Conservation (phyloP, 2,888 invertebrate species). For the Nomada fucata region DNA sequence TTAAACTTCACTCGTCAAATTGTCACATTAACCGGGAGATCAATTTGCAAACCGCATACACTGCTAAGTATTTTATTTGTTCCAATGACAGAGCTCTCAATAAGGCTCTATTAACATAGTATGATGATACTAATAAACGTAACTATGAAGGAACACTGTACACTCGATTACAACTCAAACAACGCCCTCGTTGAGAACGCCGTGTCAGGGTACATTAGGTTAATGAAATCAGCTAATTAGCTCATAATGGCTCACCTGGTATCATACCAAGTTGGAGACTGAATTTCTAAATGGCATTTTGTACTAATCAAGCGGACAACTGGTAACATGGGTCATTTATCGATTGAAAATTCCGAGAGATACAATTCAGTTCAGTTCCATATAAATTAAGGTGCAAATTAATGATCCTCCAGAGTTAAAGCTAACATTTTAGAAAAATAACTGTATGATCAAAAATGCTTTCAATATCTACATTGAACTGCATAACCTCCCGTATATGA, state of each 20-base stretch:
- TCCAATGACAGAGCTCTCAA: not conserved
- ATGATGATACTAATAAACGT: not conserved
- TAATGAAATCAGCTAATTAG: conserved; percentile 60
- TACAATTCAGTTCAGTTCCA: too few relatives aligned
- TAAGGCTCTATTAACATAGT: not conserved
- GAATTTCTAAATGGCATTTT: not conserved
- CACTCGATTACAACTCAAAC: conserved; percentile 9
- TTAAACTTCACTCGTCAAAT: too few relatives aligned
- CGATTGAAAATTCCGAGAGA: not conserved
- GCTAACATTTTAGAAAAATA: too few relatives aligned
- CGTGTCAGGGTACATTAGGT: conserved; percentile 45
- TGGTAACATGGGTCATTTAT: not conserved
- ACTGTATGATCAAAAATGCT: too few relatives aligned
- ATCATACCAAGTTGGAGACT: not conserved
- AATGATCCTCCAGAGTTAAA: too few relatives aligned
- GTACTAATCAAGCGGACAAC: not conserved
- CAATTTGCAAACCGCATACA: not conserved
- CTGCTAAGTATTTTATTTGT: not conserved
- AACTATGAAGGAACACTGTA: not conserved
- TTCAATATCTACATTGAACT: too few relatives aligned
- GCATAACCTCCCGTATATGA: too few relatives aligned
- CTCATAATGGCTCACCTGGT: conserved; percentile 20
- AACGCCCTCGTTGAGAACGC: conserved; percentile 8
- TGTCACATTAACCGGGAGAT: not conserved
- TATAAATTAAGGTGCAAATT: too few relatives aligned